Base-by-base conservation (phyloP, 2,888 invertebrate genomes). In the Drosophila bunnanda region DNA sequence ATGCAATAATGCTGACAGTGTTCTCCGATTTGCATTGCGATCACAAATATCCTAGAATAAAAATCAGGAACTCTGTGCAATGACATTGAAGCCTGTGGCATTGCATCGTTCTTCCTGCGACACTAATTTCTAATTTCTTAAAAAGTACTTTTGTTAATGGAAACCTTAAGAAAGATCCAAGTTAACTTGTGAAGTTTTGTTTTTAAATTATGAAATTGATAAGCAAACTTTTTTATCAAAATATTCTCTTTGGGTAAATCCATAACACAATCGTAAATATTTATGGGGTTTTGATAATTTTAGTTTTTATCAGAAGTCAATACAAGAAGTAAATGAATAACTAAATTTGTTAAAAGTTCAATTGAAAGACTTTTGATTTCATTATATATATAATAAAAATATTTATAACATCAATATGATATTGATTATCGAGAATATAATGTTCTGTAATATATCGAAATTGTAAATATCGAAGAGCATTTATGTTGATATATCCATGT, bases 21-120 rank as follows among this genome's bases (percentile, higher is more conserved):
- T 1, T 0, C 2, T 38, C 32, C n/a, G 10, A 55, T 59, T 64
- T 46, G 61, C 41, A n/a, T 22, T 10, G 22, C 1, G 22, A 22
- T 17, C 48, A 20, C 15, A 32, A 32, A 32, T 64, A 73, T 81
- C 84, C 87, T 65, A 92, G 91, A 69, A 76, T 82, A 91, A 25
- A 60, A 56, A 68, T 22, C 90, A 89, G 86, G 87, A 90, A 93
- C 93, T 94, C 94, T 94, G 94, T 94, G 94, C 93, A 90, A 89
- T 89, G 92, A 91, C 92, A 86, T 91, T 50, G 88, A 94, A 94
- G 89, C 88, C 77, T 79, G 91, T 92, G 90, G 92, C 90, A 82
- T 76, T 84, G 93, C 94, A 93, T 94, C 94, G 94, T 94, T 94
- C 94, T 90, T 92, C 93, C 92, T 94, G 93, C 88, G 66, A 94